These are phyloP conservation scores for Tribolium madens DNA, from an alignment of 1,140 invertebrate species.

Conservation along the genomic window DNA sequence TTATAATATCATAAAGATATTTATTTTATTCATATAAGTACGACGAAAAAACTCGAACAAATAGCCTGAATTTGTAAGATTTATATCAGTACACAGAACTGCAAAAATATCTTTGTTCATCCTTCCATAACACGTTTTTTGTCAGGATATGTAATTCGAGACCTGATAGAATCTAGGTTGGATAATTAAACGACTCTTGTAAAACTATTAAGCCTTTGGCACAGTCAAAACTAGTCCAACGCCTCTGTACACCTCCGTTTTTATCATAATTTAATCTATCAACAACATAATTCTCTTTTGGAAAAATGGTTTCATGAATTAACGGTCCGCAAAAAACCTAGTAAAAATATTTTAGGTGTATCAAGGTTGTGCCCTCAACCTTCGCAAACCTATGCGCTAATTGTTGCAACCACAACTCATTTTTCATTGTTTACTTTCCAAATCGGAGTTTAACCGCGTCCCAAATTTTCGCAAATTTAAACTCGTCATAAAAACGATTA, in stretches of 20 bases:
- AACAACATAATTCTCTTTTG: constrained; percentile 1
- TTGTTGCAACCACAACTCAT: neutral
- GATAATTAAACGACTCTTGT: constrained; percentile 3
- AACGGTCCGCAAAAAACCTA: neutral
- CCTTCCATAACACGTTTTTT: neutral
- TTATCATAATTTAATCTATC: constrained; percentile 1
- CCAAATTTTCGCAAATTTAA: constrained; percentile 18
- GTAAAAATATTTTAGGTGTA: neutral
- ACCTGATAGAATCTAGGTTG: constrained; percentile 3
- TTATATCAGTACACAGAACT: neutral
- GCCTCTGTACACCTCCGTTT: constrained; percentile 13
- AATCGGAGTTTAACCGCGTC: constrained; percentile 5
- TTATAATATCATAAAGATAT: neutral
- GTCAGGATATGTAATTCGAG: neutral
- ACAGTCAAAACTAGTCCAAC: constrained; percentile 10
- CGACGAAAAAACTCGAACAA: neutral
- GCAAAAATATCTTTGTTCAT: neutral
- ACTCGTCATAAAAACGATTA: constrained; percentile 25
- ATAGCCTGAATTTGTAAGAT: neutral
- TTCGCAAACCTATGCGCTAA: neutral
- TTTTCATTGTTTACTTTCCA: constrained; percentile 24
- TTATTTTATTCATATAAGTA: neutral
- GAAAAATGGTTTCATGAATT: neutral
- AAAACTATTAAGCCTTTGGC: constrained; percentile 13
- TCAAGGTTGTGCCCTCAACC: neutral